Base-by-base conservation (phyloP, 2,888 invertebrate genomes). In the Lepidonotus clava region DNA sequence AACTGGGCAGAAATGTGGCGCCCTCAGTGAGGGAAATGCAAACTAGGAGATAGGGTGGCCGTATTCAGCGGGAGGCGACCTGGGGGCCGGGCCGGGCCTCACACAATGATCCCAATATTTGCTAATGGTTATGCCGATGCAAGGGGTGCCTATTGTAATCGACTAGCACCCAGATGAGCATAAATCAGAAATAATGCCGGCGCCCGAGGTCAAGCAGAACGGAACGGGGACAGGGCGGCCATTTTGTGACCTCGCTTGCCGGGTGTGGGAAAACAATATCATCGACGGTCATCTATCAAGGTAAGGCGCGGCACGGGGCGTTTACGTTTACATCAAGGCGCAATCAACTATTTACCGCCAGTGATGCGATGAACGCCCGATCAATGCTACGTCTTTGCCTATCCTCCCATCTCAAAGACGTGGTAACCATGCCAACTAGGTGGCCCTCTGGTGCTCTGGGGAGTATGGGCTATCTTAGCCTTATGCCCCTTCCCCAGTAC, bases 21-120 rank as follows among this genome's bases (percentile, higher is more conserved):
- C 71, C 71, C 71, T 36, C 36, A 18, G 34, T 18, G 71, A 11
- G 71, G n/a, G 34, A 38, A 38, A 71, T 71, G 71, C 36, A 34
- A 71, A 71, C 71, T 71, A 71, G 38, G 5, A 71, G 71, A 71
- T 61, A 61, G 61, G 61, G 28, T 61, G n/a, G n/a, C n/a, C n/a
- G n/a, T n/a, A n/a, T n/a, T n/a, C n/a, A n/a, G n/a, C n/a, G n/a
- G n/a, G n/a, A n/a, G n/a, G n/a, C n/a, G n/a, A n/a, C n/a, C n/a
- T n/a, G n/a, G n/a, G n/a, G n/a, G n/a, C n/a, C n/a, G n/a, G n/a
- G n/a, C 8, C 46, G 46, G 46, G 8, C 46, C 46, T 11, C 8
- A 46, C 46, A 71, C 38, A 71, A 71, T 71, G 71, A 6, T 38
- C 34, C 71, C 34, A 71, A n/a, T 38, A 71, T 36, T 71, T 34